phyloP scores from a whole-genome alignment of 2,888 invertebrate genomes.

The Cosmia pyralina region DNA sequence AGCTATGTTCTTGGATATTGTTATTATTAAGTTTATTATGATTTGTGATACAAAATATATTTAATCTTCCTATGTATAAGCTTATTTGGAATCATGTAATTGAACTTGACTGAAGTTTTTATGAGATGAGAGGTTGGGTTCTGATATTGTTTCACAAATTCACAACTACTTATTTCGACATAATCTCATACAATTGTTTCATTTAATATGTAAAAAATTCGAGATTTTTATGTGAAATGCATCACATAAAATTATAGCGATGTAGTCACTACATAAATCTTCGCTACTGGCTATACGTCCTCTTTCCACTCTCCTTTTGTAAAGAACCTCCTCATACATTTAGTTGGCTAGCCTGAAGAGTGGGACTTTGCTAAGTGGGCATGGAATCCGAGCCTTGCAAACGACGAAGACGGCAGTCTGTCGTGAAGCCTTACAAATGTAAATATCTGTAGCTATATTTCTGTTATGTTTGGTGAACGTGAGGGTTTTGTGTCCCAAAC shows the following conservation, averaged over 20 bases:
- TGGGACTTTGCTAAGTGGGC: slow-evolving; percentile 15
- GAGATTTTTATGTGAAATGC: background rate
- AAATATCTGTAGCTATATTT: slow-evolving; percentile 9
- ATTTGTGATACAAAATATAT: background rate
- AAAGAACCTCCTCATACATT: slow-evolving; percentile 2
- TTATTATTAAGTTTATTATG: slow-evolving; percentile 6
- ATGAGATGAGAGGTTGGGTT: background rate
- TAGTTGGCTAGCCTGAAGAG: slow-evolving; percentile 43
- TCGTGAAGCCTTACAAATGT: slow-evolving; percentile 30
- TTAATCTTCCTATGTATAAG: background rate
- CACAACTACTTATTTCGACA: background rate
- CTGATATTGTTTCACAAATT: background rate
- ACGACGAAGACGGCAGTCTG: slow-evolving; percentile 8
- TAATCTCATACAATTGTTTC: no score
- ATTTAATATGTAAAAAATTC: no score
- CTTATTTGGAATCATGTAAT: background rate
- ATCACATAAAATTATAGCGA: no score
- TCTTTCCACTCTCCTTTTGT: background rate
- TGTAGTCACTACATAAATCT: background rate
- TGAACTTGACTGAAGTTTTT: background rate
- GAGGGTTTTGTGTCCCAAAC: background rate
- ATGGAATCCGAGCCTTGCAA: slow-evolving; percentile 20
- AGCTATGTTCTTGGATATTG: background rate
- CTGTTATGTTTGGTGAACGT: background rate
- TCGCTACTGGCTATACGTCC: background rate